phyloP scores from a whole-genome alignment of 2,113 vertebrate species.

The Myotis davidii region DNA sequence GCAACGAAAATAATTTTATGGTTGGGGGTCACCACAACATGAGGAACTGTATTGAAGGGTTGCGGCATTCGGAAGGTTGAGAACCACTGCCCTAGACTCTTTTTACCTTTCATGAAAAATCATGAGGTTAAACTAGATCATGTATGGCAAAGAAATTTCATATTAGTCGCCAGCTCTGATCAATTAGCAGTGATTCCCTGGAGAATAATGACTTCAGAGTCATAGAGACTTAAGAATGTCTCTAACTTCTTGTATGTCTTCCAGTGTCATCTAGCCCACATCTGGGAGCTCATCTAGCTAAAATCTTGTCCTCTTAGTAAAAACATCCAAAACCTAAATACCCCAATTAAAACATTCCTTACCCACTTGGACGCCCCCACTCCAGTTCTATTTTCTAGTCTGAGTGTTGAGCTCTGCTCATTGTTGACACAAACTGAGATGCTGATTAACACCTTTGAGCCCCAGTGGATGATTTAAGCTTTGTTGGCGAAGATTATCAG shows the following conservation, averaged over 20 bases:
- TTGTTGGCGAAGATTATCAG: background rate
- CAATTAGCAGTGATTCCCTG: background rate
- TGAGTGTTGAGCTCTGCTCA: background rate
- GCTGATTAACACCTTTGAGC: background rate
- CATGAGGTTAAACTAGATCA: background rate
- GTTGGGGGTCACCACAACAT: no score
- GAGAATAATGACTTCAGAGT: background rate
- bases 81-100: background rate
- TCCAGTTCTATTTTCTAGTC: background rate
- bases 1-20: no score
- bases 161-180: background rate
- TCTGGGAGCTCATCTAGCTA: background rate
- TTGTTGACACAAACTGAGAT: background rate
- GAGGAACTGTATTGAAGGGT: no score
- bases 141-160: background rate
- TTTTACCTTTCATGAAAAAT: background rate
- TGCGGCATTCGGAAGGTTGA: no score
- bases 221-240: background rate
- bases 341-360: background rate
- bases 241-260: background rate
- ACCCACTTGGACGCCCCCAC: background rate
- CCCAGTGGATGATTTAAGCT: background rate
- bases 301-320: slow-evolving; percentile 43
- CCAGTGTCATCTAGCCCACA: background rate
- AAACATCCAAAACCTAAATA: background rate